Evolutionary conservation across 2,113 vertebrate species (phyloP), one percentile per base, ranked within the genome.

Genomic region (Aphelocoma coerulescens): DNA sequence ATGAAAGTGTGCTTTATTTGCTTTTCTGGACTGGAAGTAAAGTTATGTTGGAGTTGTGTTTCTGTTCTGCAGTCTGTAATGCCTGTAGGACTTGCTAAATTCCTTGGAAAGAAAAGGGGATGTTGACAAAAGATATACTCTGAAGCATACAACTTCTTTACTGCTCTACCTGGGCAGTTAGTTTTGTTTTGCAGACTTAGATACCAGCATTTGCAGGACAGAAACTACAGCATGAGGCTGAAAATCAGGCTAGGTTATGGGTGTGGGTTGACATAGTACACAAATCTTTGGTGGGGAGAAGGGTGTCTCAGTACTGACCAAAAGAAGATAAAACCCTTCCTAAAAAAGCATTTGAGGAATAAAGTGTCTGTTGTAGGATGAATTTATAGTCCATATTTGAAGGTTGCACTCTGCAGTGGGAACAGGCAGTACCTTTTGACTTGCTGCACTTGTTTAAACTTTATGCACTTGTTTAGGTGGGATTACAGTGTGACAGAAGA

Each of bases 401-500:
- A 63, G 55, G 61, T 16, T 84, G 43, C 28, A 58, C 13, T 83
- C 72, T 78, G 43, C 13, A n/a, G 32, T 17, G 37, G 59, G 85
- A 81, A 48, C 19, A 61, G 35, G 35, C 57, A 46, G 21, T n/a
- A 46, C 10, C 35, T 89, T 77, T 83, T 88, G 63, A 43, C 24
- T 61, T 59, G 14, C 18, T 62, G 35, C 26, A 16, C 37, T 78
- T 72, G 17, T 61, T 85, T 83, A 24, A 89, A 77, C 37, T 55
- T 71, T 48, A 6, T 82, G 48, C 6, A 3, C 46, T 91, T 91
- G 6, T 72, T 93, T 85, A 99, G 99, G 96, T 99, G 99, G 99
- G 99, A 99, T 97, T 99, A 99, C 95, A 98, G 97, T 35, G 98
- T 88, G 9, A 98, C 99, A 33, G 99, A 99, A 91, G 98, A 98